Percentiles rank a stretch among this genome's conserved stretches.
Evolutionary conservation across 2,797 vertebrate genomes (phyloP).

Genomic region (Spea hammondii): DNA sequence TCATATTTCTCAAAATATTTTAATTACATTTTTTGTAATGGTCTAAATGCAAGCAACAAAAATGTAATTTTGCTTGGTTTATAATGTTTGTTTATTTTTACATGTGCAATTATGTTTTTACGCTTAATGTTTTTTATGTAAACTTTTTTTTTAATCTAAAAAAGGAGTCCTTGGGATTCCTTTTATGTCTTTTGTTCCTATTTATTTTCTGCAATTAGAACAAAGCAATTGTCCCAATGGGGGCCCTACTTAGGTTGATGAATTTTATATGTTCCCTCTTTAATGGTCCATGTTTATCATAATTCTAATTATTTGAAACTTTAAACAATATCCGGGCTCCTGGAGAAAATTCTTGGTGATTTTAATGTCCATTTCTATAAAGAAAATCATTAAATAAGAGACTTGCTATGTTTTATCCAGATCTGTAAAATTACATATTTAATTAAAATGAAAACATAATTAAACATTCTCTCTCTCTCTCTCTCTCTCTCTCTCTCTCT

Average conservation of each 20-base stretch:
- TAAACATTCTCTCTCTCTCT: constrained; percentile 12
- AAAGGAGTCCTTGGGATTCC: constrained; percentile 27
- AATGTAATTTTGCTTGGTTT: too few species aligned
- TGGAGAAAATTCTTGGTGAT: constrained; percentile 42
- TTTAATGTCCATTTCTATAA: constrained; percentile 36
- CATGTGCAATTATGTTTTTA: background rate
- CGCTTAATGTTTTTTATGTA: background rate
- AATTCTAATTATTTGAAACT: constrained; percentile 75
- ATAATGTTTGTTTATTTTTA: too few species aligned
- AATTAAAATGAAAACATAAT: background rate
- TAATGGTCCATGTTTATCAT: constrained; percentile 76
- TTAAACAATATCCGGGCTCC: constrained; percentile 71
- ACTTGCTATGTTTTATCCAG: constrained; percentile 16
- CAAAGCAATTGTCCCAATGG: constrained; percentile 72
- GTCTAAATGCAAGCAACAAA: background rate
- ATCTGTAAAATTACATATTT: constrained; percentile 20
- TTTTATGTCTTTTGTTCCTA: constrained; percentile 63
- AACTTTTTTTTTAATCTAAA: background rate
- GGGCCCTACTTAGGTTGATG: constrained; percentile 75
- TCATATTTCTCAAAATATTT: constrained; percentile 21
- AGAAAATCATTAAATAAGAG: constrained; percentile 38
- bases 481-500: constrained; percentile 9
- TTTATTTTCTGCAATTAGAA: constrained; percentile 74
- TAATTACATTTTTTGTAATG: background rate
- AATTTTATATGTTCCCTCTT: constrained; percentile 74